Evolutionary conservation across 2,113 vertebrate genomes (phyloP), one percentile per base, ranked within the genome.

Genomic region (Perognathus longimembris): DNA sequence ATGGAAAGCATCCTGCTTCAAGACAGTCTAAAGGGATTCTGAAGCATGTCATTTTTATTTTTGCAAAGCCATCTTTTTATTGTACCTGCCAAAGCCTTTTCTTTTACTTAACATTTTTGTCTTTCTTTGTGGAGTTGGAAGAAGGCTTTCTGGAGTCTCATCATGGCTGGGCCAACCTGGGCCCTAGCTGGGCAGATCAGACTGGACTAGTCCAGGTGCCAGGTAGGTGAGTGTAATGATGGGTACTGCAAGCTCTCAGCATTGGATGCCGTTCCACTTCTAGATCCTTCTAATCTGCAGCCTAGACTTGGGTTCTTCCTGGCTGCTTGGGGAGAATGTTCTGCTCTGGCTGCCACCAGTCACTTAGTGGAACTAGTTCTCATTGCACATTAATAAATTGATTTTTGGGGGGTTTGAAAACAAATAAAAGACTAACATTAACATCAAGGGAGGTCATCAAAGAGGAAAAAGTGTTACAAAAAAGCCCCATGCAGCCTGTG

Each of bases 371-470:
- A 63, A 8, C 1, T 14, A 64, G 45, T 94, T 92, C 84, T 91
- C 63, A 9, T 9, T 90, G 45, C 28, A 80, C 40, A 26, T 73
- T 86, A 84, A 86, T 79, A 88, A 82, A 42, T 78, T 74, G 45
- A 57, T 66, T 94, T 87, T 93, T 45, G 67, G 42, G 34, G 67
- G 42, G 34, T 66, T 93, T 74, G 78, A 59, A 90, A 87, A 76
- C 69, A 92, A 95, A 89, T 38, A 61, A 61, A 93, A 97, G 76
- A 94, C 66, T 82, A 88, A 20, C 64, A 91, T 71, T 96, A 79
- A n/a, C 82, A 79, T 50, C 66, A 59, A 88, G 74, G 81, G 74
- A 94, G 81, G 74, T 85, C 63, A 77, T 63, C 36, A 71, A 54
- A 81, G 45, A 76, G 11, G 70, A 36, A 45, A 83, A 81, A 83